Percentiles rank a stretch among this genome's conserved stretches.
phyloP scores from a whole-genome alignment of 2,888 invertebrate species.

The Spisula subtruncata region DNA sequence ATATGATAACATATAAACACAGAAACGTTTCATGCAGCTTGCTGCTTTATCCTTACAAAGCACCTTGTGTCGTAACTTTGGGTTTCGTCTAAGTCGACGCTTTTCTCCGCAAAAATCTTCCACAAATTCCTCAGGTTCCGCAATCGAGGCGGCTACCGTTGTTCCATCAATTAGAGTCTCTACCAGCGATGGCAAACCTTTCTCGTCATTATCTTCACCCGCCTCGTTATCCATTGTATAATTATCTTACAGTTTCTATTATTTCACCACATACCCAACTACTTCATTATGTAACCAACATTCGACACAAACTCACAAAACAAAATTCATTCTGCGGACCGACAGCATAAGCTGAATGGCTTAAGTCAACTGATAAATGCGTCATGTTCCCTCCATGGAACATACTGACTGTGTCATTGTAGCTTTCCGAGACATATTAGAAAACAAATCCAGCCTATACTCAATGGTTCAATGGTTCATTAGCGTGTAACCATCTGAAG shows the following conservation, averaged over 20 bases:
- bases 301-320: background rate
- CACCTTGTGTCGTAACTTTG: conserved; percentile 11
- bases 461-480: too few relatives aligned
- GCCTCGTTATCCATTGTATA: background rate
- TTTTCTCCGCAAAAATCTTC: conserved; percentile 47
- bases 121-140: conserved; percentile 62
- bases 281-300: background rate
- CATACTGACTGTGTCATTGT: too few relatives aligned
- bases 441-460: too few relatives aligned
- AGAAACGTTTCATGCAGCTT: conserved; percentile 89
- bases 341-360: background rate
- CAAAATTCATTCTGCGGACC: background rate
- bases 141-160: conserved; percentile 51
- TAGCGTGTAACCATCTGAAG: background rate
- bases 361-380: too few relatives aligned
- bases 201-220: background rate
- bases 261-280: background rate
- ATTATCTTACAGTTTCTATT: background rate
- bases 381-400: too few relatives aligned
- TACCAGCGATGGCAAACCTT: conserved; percentile 2
- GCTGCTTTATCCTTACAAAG: conserved; percentile 54
- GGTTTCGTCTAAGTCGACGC: conserved; percentile 27
- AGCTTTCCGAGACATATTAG: too few relatives aligned
- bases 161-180: conserved; percentile 50
- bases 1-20: conserved; percentile 98